These are phyloP conservation scores for Erethizon dorsatum DNA, from an alignment of 2,797 vertebrate species.

Conservation along the genomic window DNA sequence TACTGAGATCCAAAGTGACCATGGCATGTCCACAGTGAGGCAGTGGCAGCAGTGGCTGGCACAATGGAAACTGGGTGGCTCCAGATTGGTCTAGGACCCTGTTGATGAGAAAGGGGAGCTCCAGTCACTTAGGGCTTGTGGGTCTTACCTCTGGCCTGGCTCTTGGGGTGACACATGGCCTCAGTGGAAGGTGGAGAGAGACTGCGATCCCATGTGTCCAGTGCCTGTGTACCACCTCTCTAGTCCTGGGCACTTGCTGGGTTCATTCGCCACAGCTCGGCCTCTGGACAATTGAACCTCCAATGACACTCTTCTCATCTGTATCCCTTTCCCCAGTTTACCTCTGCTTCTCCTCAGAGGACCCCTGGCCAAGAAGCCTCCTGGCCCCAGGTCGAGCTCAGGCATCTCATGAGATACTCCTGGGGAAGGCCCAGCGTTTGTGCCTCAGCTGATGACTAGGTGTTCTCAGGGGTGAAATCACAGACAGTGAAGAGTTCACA, in stretches of 20 bases:
- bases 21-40: accelerated
- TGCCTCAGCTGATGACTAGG: background rate
- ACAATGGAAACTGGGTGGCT: accelerated
- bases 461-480: accelerated
- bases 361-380: background rate
- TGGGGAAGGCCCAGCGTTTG: background rate
- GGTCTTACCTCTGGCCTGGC: background rate
- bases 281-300: background rate
- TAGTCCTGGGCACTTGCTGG: background rate
- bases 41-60: background rate
- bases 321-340: background rate
- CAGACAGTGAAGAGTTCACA: background rate
- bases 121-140: no score
- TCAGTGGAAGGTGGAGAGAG: no score
- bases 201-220: accelerated
- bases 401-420: accelerated
- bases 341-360: background rate
- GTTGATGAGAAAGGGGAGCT: background rate
- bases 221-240: accelerated
- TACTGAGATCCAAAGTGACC: background rate
- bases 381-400: background rate
- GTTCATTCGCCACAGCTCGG: background rate
- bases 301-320: background rate
- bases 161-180: background rate
- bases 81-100: no score